Conservation (phyloP, 2,113 vertebrate species). For the Dipodomys ordii region DNA sequence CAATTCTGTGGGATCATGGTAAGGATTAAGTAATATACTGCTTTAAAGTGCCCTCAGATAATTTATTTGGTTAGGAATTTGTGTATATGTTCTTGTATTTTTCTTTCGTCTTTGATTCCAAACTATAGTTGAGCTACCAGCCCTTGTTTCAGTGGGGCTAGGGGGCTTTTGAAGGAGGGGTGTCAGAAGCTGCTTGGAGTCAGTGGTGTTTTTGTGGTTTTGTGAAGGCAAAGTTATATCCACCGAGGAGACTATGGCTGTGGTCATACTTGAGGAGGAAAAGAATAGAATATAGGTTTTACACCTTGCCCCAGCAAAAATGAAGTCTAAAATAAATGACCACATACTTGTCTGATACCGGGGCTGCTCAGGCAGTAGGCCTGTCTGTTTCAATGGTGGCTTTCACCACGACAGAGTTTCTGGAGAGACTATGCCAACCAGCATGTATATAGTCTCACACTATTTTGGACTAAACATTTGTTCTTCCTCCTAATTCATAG, state of each 20-base stretch:
- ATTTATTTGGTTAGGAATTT: slow-evolving; percentile 48
- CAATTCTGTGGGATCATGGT: neutral
- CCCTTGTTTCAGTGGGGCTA: neutral
- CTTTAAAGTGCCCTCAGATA: slow-evolving; percentile 1
- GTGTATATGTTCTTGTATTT: neutral
- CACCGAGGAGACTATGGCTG: neutral
- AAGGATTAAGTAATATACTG: slow-evolving; percentile 21
- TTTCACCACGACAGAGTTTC: neutral
- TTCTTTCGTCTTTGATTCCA: neutral
- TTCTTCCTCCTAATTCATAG: neutral
- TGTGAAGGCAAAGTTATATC: neutral
- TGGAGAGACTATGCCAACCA: neutral
- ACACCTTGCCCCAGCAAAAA: neutral
- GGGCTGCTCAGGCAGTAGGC: neutral
- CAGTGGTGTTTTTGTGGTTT: neutral
- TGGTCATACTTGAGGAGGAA: neutral
- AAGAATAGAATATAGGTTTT: neutral
- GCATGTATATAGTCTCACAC: neutral
- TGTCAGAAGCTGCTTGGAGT: neutral
- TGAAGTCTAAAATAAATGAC: neutral
- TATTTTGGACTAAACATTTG: neutral
- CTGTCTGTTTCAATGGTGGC: neutral
- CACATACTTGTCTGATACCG: neutral
- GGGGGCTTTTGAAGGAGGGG: neutral
- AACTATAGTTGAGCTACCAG: neutral